These are phyloP conservation scores for Selenia dentaria DNA, from an alignment of 2,888 invertebrate species.

Conservation along the genomic window DNA sequence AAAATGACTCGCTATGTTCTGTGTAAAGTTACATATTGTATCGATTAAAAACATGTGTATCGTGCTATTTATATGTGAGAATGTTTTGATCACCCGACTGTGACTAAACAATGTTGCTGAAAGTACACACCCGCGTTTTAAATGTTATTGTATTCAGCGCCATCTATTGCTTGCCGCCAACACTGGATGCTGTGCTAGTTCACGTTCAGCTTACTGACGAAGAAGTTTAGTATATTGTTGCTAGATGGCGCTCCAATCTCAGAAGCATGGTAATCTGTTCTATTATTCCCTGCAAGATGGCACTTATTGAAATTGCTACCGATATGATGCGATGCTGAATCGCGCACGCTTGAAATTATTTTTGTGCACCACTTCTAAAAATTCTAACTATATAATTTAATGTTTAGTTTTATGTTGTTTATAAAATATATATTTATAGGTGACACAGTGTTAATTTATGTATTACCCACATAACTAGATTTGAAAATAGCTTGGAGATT, in stretches of 20 bases:
- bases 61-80: slow-evolving; percentile 13
- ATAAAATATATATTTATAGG: no score
- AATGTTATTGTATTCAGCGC: slow-evolving; percentile 31
- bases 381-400: slow-evolving; percentile 11
- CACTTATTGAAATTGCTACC: slow-evolving; percentile 3
- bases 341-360: slow-evolving; percentile 13
- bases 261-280: slow-evolving; percentile 6
- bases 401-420: slow-evolving; percentile 13
- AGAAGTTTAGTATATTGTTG: slow-evolving; percentile 17
- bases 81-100: slow-evolving; percentile 3
- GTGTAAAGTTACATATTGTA: slow-evolving; percentile 24
- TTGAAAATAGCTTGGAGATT: no score
- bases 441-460: no score
- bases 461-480: no score
- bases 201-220: neutral
- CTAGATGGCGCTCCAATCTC: slow-evolving; percentile 36
- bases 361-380: slow-evolving; percentile 14
- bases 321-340: slow-evolving; percentile 4
- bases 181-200: slow-evolving; percentile 17
- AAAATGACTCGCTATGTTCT: slow-evolving; percentile 17
- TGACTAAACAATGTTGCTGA: slow-evolving; percentile 9
- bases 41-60: slow-evolving; percentile 11
- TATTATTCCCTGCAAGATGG: slow-evolving; percentile 8
- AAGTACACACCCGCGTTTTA: neutral
- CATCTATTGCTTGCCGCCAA: slow-evolving; percentile 30